A percentile compares a stretch with the other conserved stretches of the same genome.
phyloP scores from a whole-genome alignment of 2,888 invertebrate genomes.

The Notocelia uddmanniana region DNA sequence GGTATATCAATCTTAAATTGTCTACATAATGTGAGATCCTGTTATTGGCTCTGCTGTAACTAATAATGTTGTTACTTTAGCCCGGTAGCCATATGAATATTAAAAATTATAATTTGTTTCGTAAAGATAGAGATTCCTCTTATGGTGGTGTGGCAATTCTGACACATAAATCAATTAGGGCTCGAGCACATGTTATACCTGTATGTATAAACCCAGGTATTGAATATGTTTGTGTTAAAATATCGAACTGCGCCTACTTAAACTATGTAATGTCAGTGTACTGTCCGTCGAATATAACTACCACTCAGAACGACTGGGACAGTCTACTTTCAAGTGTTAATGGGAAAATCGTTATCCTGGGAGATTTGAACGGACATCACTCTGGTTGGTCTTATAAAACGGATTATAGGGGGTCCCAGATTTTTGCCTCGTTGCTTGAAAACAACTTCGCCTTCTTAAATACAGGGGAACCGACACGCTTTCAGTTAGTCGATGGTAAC shows the following conservation, averaged over 20 bases:
- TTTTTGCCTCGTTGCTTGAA: background rate
- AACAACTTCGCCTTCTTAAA: background rate
- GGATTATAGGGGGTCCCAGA: background rate
- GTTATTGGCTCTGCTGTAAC: too few species aligned
- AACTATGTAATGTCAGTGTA: background rate
- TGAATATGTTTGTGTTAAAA: background rate
- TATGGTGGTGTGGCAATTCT: slow-evolving; percentile 7
- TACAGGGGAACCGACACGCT: background rate
- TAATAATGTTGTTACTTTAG: too few species aligned
- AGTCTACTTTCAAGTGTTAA: background rate
- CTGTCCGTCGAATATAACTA: background rate
- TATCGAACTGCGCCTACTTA: background rate
- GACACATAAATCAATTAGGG: slow-evolving; percentile 5
- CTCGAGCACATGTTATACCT: background rate
- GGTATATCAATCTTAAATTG: too few species aligned
- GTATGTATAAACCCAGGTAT: background rate
- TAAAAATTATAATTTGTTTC: slow-evolving; percentile 47
- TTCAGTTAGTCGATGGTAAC: background rate
- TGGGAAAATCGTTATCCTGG: background rate
- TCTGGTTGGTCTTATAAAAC: background rate
- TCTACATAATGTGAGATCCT: too few species aligned
- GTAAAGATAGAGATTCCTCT: background rate
- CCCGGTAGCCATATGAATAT: slow-evolving; percentile 44
- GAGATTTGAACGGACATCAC: too few species aligned
- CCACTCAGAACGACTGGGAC: background rate